phyloP scores from a whole-genome alignment of 2,113 vertebrate genomes.

The Nerophis ophidion region DNA sequence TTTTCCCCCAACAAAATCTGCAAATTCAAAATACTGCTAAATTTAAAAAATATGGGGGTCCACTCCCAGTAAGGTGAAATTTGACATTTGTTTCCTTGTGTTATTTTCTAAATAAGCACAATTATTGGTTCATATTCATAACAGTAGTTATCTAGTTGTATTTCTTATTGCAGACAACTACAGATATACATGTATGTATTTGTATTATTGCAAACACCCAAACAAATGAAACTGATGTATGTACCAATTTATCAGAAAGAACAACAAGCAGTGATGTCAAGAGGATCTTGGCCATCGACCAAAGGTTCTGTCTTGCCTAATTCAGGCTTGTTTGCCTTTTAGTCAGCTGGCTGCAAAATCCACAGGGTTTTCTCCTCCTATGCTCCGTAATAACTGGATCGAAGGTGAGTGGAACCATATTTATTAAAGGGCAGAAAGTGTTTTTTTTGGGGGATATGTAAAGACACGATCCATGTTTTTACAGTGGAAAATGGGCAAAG shows the following conservation, averaged over 20 bases:
- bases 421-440: neutral
- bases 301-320: constrained; percentile 61
- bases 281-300: constrained; percentile 20
- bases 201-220: neutral
- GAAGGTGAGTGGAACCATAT: constrained; percentile 35
- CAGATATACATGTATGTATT: neutral
- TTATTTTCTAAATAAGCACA: too few relatives aligned
- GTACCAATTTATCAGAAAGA: neutral
- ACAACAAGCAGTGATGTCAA: neutral
- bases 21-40: too few relatives aligned
- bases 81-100: too few relatives aligned
- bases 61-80: too few relatives aligned
- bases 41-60: too few relatives aligned
- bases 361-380: constrained; percentile 11
- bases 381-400: constrained; percentile 1
- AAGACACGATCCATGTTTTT: constrained; percentile 2
- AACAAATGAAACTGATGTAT: too few relatives aligned
- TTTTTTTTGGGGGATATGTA: neutral
- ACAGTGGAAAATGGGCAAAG: constrained; percentile 54
- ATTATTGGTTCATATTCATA: too few relatives aligned
- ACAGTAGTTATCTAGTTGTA: neutral
- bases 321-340: constrained; percentile 39
- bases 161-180: neutral
- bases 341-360: constrained; percentile 20
- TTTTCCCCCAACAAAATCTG: too few relatives aligned